Evolutionary conservation across 2,888 invertebrate genomes (phyloP).

Genomic region (Crioceris asparagi): DNA sequence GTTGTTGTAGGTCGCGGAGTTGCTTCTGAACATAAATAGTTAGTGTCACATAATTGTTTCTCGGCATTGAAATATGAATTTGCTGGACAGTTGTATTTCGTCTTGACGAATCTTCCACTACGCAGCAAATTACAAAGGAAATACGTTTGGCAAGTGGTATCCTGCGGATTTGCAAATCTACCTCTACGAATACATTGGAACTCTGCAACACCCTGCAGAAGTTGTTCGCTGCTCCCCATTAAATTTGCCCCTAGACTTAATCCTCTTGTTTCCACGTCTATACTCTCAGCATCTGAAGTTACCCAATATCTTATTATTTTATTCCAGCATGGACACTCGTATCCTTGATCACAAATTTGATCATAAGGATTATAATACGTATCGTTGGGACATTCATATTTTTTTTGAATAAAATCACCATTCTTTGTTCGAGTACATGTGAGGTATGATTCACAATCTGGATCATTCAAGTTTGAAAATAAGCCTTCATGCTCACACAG

Average conservation of each 20-base stretch:
- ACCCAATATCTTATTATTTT: too few relatives aligned
- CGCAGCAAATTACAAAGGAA: slow-evolving; percentile 19
- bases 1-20: neutral
- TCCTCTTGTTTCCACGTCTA: too few relatives aligned
- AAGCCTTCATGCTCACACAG: slow-evolving; percentile 13
- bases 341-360: slow-evolving; percentile 36
- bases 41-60: slow-evolving; percentile 11
- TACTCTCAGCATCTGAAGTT: too few relatives aligned
- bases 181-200: slow-evolving; percentile 32
- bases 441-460: slow-evolving; percentile 32
- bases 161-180: slow-evolving; percentile 36
- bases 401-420: slow-evolving; percentile 31
- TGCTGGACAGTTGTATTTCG: slow-evolving; percentile 18
- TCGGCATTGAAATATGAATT: slow-evolving; percentile 20
- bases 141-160: slow-evolving; percentile 25
- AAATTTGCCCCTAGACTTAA: too few relatives aligned
- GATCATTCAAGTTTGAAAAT: slow-evolving; percentile 21
- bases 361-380: slow-evolving; percentile 35
- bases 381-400: slow-evolving; percentile 2
- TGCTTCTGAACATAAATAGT: slow-evolving; percentile 7
- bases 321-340: slow-evolving; percentile 34
- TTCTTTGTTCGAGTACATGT: slow-evolving; percentile 33
- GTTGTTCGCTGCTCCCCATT: too few relatives aligned
- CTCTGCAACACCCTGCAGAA: too few relatives aligned
- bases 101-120: slow-evolving; percentile 29